Conservation (phyloP, 1,140 invertebrate genomes). For the Goniozus legneri region DNA sequence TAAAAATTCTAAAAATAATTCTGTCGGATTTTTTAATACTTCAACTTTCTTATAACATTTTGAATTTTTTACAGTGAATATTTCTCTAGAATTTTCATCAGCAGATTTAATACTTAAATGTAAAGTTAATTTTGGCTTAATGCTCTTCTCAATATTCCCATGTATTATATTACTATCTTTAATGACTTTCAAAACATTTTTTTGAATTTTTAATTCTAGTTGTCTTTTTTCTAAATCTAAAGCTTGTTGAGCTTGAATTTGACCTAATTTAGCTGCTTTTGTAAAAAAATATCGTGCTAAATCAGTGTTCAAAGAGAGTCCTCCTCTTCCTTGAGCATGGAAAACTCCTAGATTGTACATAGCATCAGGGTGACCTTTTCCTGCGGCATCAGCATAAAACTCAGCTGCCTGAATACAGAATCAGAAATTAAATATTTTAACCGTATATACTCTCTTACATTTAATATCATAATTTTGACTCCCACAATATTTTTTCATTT, state of each 20-base stretch:
- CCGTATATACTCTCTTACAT: background rate
- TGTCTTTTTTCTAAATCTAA: constrained; percentile 37
- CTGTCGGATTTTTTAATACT: constrained; percentile 21
- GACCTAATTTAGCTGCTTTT: constrained; percentile 59
- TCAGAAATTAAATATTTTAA: constrained; percentile 9
- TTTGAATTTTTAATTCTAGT: background rate
- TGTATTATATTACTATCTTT: background rate
- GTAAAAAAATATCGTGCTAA: constrained; percentile 54
- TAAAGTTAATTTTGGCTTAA: no score
- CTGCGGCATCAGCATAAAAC: constrained; percentile 58
- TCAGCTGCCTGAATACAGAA: constrained; percentile 57
- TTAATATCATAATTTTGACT: constrained; percentile 1
- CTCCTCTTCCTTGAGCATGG: constrained; percentile 61
- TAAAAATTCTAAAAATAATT: constrained; percentile 33
- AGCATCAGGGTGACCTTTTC: constrained; percentile 58
- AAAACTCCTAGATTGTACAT: constrained; percentile 65
- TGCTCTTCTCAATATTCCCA: background rate
- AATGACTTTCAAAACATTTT: background rate
- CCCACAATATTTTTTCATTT: no score
- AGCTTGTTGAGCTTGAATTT: constrained; percentile 56
- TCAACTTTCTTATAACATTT: constrained; percentile 15
- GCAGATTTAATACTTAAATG: background rate
- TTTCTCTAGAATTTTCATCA: constrained; percentile 1
- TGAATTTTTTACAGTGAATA: constrained; percentile 4
- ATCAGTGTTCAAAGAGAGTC: constrained; percentile 46